Base-by-base conservation (phyloP, 2,797 vertebrate species). In the Ceyx erithaca region DNA sequence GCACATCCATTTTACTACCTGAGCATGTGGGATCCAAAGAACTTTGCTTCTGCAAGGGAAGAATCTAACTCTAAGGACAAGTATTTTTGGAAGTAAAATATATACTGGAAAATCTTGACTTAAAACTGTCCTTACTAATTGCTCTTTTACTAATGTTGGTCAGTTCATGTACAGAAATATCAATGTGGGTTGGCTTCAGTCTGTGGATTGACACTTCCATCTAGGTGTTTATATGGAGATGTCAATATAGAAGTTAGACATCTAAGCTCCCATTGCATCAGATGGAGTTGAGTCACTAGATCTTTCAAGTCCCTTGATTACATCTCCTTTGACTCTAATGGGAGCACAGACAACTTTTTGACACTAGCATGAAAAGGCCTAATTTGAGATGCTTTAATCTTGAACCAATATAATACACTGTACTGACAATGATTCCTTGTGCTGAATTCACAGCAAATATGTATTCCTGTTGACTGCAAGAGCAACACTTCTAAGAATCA, bases 401-500 rank as follows among this genome's bases (percentile, higher is more conserved):
- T 91, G 52, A 80, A 61, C 73, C 4, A 21, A 2, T 69, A 33
- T 37, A 31, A 26, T n/a, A 48, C 2, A 22, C 15, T 33, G 17
- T 46, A 51, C n/a, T 57, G 40, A 75, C 33, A 28, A 63, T 45
- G 13, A 21, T 55, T 54, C 19, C 41, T 75, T 37, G 21, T 76
- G 86, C 25, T 18, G 64, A 22, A 81, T 75, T 78, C 5, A 1
- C n/a, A 43, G 46, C 43, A 81, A 75, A 67, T 21, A 2, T 10
- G 6, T 13, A 14, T 79, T 64, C 25, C 17, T 82, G 26, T 49
- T 82, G 68, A 57, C 33, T 43, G 59, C 37, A 33, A 64, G 73
- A 68, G 64, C 43, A 89, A 26, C 61, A 72, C n/a, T 92, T 96
- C 30, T 49, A 73, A 89, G 55, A 82, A 83, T n/a, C 76, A 80